Evolutionary conservation across 2,113 vertebrate genomes (phyloP), one percentile per base, ranked within the genome.

Genomic region (Odobenus rosmarus): DNA sequence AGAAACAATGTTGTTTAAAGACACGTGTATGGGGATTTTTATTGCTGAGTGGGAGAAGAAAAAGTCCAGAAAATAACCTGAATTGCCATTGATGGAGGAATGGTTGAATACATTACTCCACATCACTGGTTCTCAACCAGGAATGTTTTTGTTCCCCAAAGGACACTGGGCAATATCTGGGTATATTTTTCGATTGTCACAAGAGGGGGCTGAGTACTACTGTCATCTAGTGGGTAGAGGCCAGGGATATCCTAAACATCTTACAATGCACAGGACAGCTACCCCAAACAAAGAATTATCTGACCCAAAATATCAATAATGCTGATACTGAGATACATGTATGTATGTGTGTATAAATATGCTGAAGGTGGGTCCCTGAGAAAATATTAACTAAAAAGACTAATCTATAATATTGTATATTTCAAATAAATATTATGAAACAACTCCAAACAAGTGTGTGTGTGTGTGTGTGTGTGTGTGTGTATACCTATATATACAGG

Each of bases 321-420:
- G 36, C 21, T n/a, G 7, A 86, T 31, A n/a, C 1, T 24, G 39
- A 87, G 91, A 93, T 19, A 84, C 14, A 5, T 11, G 10, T 42
- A 5, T 24, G 24, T 23, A 33, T 79, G 5, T 31, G 6, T 49
- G 7, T 51, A 0, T 24, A 42, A 13, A 13, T 84, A 15, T 31
- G 11, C 77, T 92, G 24, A 64, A 51, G 39, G 14, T 28, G 5
- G 85, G 33, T 51, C 42, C 51, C 26, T 83, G 13, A 87, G 16
- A 84, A 77, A 85, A 93, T 28, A 95, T 18, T 82, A 82, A 92
- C 62, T 62, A 85, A 24, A 96, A 87, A 62, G 36, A 96, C 12
- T 36, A 62, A 69, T 81, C 81, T 76, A 64, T 39, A 80, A 61
- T 39, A 76, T 53, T 69, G 5, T 33, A 85, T 74, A 76, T 82